These are phyloP conservation scores for Oncorhynchus clarkii DNA, from an alignment of 2,113 vertebrate species.

Conservation along the genomic window DNA sequence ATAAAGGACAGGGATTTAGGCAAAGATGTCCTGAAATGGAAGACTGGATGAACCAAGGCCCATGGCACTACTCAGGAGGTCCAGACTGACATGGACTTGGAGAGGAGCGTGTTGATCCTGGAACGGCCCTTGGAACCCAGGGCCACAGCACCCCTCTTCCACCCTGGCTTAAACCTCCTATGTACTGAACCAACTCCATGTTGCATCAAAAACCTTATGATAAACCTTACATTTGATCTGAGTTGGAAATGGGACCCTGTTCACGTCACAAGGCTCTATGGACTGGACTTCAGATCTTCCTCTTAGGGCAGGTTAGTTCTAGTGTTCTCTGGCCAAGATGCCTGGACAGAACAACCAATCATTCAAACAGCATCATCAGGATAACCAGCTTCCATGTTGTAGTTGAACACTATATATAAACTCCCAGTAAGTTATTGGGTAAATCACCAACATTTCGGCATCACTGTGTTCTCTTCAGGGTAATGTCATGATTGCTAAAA, in stretches of 20 bases:
- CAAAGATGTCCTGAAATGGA: constrained; percentile 4
- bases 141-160: not conserved
- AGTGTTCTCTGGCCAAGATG: not conserved
- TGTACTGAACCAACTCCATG: not conserved
- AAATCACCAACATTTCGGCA: too few relatives aligned
- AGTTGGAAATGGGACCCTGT: not conserved
- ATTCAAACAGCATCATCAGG: constrained; percentile 24
- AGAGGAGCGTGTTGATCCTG: constrained; percentile 13
- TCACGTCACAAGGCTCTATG: constrained; percentile 12
- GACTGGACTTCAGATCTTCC: constrained; percentile 32
- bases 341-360: constrained; percentile 30
- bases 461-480: too few relatives aligned
- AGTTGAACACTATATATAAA: too few relatives aligned
- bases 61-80: constrained; percentile 29
- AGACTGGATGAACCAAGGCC: constrained; percentile 23
- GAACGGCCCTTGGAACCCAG: constrained; percentile 14
- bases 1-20: constrained; percentile 4
- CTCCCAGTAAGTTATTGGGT: too few relatives aligned
- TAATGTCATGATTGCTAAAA: too few relatives aligned
- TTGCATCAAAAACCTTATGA: constrained; percentile 4
- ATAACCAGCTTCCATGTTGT: too few relatives aligned
- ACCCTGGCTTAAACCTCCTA: not conserved
- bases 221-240: not conserved
- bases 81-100: constrained; percentile 25
- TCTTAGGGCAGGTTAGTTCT: constrained; percentile 15